Conservation (phyloP, 2,797 vertebrate species). For the Xiphophorus birchmanni region DNA sequence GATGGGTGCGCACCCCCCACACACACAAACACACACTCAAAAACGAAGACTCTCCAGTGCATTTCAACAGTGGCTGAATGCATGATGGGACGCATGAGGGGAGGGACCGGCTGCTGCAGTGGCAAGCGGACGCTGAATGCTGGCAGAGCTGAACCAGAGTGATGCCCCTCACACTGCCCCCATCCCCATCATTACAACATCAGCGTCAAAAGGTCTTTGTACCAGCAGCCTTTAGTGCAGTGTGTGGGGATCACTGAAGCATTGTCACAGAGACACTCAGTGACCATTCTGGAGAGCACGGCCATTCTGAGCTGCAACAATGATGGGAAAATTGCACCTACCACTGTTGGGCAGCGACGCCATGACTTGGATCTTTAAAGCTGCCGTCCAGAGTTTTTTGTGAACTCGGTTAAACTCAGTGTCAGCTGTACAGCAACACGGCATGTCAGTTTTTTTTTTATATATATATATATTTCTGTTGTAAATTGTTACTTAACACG, state of each 20-base stretch:
- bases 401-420: neutral
- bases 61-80: slow-evolving; percentile 52
- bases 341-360: slow-evolving; percentile 22
- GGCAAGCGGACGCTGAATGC: slow-evolving; percentile 51
- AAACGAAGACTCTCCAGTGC: slow-evolving; percentile 26
- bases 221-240: slow-evolving; percentile 64
- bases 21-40: slow-evolving; percentile 26
- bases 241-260: slow-evolving; percentile 71
- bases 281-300: slow-evolving; percentile 53
- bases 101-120: slow-evolving; percentile 60
- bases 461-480: neutral
- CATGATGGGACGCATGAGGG: slow-evolving; percentile 40
- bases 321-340: slow-evolving; percentile 62
- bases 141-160: slow-evolving; percentile 36
- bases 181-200: neutral
- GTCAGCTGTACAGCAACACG: neutral
- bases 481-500: neutral
- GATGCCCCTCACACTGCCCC: neutral
- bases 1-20: slow-evolving; percentile 17
- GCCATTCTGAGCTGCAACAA: slow-evolving; percentile 66
- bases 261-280: slow-evolving; percentile 72
- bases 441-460: neutral
- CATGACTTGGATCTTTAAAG: slow-evolving; percentile 1
- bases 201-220: slow-evolving; percentile 77
- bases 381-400: neutral